Evolutionary conservation across 2,797 vertebrate species (phyloP).

Genomic region (Clarias platycephalus): DNA sequence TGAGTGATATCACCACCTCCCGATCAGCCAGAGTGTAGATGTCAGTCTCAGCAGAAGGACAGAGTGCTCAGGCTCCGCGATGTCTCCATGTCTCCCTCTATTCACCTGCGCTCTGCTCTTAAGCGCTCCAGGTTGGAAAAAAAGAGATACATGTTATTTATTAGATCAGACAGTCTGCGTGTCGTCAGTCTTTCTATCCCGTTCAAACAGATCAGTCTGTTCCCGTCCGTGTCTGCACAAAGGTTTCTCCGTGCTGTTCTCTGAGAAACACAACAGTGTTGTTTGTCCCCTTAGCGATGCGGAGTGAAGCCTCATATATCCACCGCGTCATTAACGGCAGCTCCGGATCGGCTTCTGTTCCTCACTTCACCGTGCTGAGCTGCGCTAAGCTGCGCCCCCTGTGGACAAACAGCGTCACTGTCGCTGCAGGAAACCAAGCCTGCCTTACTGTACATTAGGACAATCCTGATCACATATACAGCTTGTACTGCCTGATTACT

Average conservation of each 20-base stretch:
- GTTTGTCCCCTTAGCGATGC: conserved; percentile 62
- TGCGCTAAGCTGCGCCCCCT: conserved; percentile 52
- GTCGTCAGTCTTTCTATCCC: neutral
- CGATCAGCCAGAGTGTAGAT: neutral
- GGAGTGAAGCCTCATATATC: conserved; percentile 51
- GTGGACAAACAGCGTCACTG: neutral
- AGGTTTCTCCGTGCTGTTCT: neutral
- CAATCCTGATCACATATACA: neutral
- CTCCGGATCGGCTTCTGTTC: conserved; percentile 9
- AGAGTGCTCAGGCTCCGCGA: conserved; percentile 23
- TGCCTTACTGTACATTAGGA: neutral
- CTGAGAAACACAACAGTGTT: conserved; percentile 35
- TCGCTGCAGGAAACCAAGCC: neutral
- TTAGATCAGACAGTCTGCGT: neutral
- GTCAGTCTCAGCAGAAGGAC: conserved; percentile 34
- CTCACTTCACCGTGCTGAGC: neutral
- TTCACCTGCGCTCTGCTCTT: conserved; percentile 7
- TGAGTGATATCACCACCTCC: conserved; percentile 42
- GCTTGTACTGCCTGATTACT: neutral
- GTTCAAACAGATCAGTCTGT: neutral
- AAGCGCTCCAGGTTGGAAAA: neutral
- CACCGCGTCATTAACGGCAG: conserved; percentile 15
- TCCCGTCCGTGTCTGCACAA: neutral
- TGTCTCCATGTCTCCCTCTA: conserved; percentile 33
- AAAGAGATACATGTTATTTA: neutral